Base-by-base conservation (phyloP, 2,888 invertebrate species). In the Diploptera punctata region DNA sequence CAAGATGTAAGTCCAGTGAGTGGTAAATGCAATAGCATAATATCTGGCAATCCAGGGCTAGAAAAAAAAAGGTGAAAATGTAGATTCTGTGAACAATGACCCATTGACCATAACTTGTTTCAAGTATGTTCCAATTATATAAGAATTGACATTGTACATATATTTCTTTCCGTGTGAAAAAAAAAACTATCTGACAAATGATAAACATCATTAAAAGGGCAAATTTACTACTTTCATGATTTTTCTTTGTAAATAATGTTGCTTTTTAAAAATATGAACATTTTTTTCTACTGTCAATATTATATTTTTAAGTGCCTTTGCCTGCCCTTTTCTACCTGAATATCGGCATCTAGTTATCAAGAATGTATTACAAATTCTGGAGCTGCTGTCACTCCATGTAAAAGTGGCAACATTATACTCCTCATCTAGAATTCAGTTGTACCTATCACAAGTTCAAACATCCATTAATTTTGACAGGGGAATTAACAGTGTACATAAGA, bases 11-110 rank as follows among this genome's bases (percentile, higher is more conserved):
- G n/a, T n/a, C n/a, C n/a, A 49, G n/a, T 49, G 49, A 49, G 18
- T 49, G 49, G n/a, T n/a, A n/a, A 49, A 7, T 49, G 49, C 49
- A 49, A 49, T 49, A 49, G 49, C 7, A n/a, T 49, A 49, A 49
- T 49, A n/a, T 18, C n/a, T 49, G 49, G 4, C 49, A n/a, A 49
- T 49, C 49, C 49, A 49, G 49, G n/a, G 4, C 7, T 49, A 49
- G 4, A 49, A 13, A 49, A 7, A n/a, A 49, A 49, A 49, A 49
- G n/a, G n/a, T 4, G 13, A 18, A 13, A 49, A n/a, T 5, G 10
- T 13, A 49, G 49, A 49, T 49, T 49, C 49, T 49, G 4, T 49
- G 49, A 13, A 38, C 7, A 38, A 9, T 5, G 38, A 38, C 13
- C 38, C 38, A 9, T 38, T 38, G 38, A 38, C 13, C 38, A 38